Percentiles rank a stretch among this genome's conserved stretches.
Evolutionary conservation across 2,888 invertebrate genomes (phyloP).

Genomic region (Parnassius apollo): DNA sequence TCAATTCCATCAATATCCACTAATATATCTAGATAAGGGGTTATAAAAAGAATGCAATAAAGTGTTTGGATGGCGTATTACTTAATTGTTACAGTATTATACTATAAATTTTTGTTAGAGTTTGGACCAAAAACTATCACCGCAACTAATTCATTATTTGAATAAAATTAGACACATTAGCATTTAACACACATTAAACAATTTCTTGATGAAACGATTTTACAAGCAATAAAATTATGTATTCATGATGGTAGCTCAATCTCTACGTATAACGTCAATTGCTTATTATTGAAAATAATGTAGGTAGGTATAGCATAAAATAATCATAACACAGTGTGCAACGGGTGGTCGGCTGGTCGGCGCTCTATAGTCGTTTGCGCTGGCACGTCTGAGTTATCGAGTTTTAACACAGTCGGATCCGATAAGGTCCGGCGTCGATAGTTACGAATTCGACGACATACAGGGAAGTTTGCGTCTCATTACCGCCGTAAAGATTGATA

Average conservation of each 20-base stretch:
- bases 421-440: constrained; percentile 61
- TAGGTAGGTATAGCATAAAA: constrained; percentile 58
- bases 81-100: too few species aligned
- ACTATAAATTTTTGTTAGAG: too few species aligned
- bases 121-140: too few species aligned
- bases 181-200: too few species aligned
- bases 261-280: constrained; percentile 50
- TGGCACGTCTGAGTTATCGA: constrained; percentile 49
- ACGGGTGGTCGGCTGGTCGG: constrained; percentile 41
- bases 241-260: constrained; percentile 40
- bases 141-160: too few species aligned
- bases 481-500: constrained; percentile 63
- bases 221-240: constrained; percentile 29
- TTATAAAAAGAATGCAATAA: too few species aligned
- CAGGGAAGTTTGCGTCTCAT: constrained; percentile 65
- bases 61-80: too few species aligned
- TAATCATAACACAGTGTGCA: constrained; percentile 49
- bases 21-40: too few species aligned
- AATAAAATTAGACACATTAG: too few species aligned
- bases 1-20: too few species aligned
- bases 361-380: constrained; percentile 46
- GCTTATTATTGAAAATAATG: constrained; percentile 62
- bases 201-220: too few species aligned
- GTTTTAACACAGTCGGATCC: constrained; percentile 51
- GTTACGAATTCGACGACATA: constrained; percentile 44